Evolutionary conservation across 2,797 vertebrate species (phyloP).

Genomic region (Epinephelus malabaricus): DNA sequence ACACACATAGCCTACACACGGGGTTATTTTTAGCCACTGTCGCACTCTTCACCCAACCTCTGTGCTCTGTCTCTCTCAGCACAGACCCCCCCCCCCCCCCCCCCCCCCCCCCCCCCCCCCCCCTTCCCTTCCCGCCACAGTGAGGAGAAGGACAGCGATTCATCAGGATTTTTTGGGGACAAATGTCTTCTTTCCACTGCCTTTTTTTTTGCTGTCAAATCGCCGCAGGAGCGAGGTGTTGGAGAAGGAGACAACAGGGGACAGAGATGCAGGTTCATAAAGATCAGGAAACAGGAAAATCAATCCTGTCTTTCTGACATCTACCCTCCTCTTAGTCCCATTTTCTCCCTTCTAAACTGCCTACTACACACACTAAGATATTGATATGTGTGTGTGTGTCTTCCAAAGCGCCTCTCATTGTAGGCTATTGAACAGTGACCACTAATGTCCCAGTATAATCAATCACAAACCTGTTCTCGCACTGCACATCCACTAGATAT

Average conservation of each 20-base stretch:
- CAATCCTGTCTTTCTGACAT: constrained; percentile 29
- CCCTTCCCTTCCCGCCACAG: background rate
- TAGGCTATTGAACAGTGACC: constrained; percentile 50
- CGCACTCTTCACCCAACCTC: constrained; percentile 55
- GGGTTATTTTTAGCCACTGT: constrained; percentile 77
- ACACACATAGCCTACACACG: constrained; percentile 58
- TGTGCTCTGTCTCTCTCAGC: constrained; percentile 54
- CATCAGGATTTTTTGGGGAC: constrained; percentile 20
- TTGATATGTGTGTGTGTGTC: constrained; percentile 42
- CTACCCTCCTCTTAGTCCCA: constrained; percentile 12
- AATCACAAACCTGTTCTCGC: constrained; percentile 38
- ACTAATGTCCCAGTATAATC: constrained; percentile 56
- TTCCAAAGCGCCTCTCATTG: constrained; percentile 37
- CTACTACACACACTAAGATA: constrained; percentile 37
- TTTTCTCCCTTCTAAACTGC: constrained; percentile 14
- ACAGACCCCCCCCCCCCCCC: constrained; percentile 17
- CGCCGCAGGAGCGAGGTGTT: background rate
- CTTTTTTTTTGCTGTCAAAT: background rate
- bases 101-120: too few species aligned
- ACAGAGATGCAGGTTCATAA: constrained; percentile 23
- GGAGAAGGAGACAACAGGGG: constrained; percentile 27
- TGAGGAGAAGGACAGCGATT: constrained; percentile 48
- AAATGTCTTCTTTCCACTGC: background rate
- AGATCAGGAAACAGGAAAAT: constrained; percentile 34
- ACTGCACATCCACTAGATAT: constrained; percentile 7